These are phyloP conservation scores for Limnothrissa miodon DNA, from an alignment of 2,113 vertebrate genomes.

Conservation along the genomic window DNA sequence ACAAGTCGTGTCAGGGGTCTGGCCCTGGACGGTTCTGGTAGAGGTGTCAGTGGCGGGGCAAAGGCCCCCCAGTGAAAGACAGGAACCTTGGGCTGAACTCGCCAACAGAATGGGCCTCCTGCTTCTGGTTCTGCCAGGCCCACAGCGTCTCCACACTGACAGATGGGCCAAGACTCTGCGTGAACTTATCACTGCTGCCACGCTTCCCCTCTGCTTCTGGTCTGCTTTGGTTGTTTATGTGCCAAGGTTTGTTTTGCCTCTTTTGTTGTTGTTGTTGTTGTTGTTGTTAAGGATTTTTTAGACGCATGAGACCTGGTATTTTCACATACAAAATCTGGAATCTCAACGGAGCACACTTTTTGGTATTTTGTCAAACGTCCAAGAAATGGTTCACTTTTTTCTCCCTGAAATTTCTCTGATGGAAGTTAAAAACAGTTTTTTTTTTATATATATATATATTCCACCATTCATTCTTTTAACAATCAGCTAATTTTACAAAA, in stretches of 20 bases:
- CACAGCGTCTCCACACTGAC: background rate
- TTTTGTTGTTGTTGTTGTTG: background rate
- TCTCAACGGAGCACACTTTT: background rate
- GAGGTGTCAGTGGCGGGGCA: background rate
- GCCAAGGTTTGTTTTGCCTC: background rate
- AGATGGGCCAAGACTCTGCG: background rate
- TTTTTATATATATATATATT: too few species aligned
- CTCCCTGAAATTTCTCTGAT: too few species aligned
- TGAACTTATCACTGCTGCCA: slow-evolving; percentile 2
- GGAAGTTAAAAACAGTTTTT: too few species aligned
- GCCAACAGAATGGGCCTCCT: background rate
- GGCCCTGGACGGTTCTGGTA: background rate
- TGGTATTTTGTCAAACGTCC: background rate
- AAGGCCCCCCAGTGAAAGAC: background rate
- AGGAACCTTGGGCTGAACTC: background rate
- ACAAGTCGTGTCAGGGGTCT: background rate
- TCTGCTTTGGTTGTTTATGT: background rate
- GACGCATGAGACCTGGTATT: background rate
- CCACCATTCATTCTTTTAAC: background rate
- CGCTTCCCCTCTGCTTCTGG: background rate
- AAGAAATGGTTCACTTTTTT: too few species aligned
- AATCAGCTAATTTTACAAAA: background rate
- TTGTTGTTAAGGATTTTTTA: background rate
- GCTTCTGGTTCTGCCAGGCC: background rate
- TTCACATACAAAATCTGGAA: background rate